Base-by-base conservation (phyloP, 64 coral and sea anemone genomes). In the Catalaphyllia jardinei region DNA sequence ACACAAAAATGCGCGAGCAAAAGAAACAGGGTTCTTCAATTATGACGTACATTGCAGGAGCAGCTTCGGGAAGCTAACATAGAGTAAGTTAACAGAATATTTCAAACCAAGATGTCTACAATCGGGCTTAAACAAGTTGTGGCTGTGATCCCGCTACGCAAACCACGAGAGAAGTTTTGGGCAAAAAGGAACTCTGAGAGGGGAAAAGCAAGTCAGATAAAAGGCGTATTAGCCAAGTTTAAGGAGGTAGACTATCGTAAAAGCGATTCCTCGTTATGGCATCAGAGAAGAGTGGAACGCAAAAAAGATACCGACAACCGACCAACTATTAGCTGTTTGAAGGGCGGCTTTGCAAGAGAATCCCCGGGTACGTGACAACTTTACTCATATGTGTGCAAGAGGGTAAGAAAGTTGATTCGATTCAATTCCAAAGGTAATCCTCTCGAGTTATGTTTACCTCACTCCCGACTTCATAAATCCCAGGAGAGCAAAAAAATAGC, bases 291-390 rank as follows among this genome's bases (percentile, higher is more conserved):
- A 27, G 25, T 20, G 35, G 33, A 35, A 35, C 29, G 69, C 25
- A 28, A 71, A 25, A 20, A 50, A 71, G 62, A 69, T 51, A 6
- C 62, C 28, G 62, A 71, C 4, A 63, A 85, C 33, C 63, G 62
- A 24, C 60, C n/a, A 15, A 5, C n/a, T 51, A 51, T 51, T 4
- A 85, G 33, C 38, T 25, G 63, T 50, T 71, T 85, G 39, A 85
- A 50, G 24, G 81, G 62, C 4, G 81, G 62, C 4, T 69, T 51
- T 71, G 4, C 31, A 85, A 85, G 81, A 51, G 62, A 85, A 71
- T 85, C 81, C 71, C 63, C 62, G 11, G 81, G 81, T 85, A 85
- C 49, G 81, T 85, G 13, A 39, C 19, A 38, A 31, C 19, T 13
- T 62, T 2, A 20, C 0, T 2, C 28, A 12, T 79, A 46, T 46